Conservation (phyloP, 2,113 vertebrate genomes). For the Xyliphius kryptos region DNA sequence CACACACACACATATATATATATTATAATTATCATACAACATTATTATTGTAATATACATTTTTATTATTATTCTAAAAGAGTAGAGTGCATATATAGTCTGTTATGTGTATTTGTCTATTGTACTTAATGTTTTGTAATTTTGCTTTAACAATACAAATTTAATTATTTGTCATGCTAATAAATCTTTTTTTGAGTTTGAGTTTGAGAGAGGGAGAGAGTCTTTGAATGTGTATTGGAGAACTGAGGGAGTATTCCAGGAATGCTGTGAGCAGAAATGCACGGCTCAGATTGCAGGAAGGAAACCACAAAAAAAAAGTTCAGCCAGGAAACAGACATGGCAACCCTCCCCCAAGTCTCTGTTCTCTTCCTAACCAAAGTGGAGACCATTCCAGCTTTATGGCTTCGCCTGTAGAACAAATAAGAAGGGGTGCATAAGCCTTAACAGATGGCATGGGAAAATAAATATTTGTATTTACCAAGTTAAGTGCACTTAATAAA, state of each 20-base stretch:
- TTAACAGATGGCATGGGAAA: slow-evolving; percentile 3
- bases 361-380: slow-evolving; percentile 11
- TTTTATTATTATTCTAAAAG: too few species aligned
- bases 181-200: too few species aligned
- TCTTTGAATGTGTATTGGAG: slow-evolving; percentile 50
- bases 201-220: slow-evolving; percentile 24
- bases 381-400: neutral
- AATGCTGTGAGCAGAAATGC: slow-evolving; percentile 53
- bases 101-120: too few species aligned
- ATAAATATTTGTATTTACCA: neutral
- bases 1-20: too few species aligned
- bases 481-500: neutral
- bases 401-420: neutral
- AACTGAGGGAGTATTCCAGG: slow-evolving; percentile 61
- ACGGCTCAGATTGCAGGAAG: slow-evolving; percentile 43
- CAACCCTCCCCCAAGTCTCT: slow-evolving; percentile 6
- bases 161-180: too few species aligned
- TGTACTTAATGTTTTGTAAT: too few species aligned
- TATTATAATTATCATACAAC: too few species aligned
- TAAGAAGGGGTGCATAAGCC: neutral
- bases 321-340: slow-evolving; percentile 32
- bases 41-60: too few species aligned
- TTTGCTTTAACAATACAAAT: too few species aligned
- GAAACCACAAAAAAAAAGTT: slow-evolving; percentile 36
- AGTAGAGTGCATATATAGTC: too few species aligned